Conservation (phyloP, 2,113 vertebrate genomes). For the Catharus bicknelli region DNA sequence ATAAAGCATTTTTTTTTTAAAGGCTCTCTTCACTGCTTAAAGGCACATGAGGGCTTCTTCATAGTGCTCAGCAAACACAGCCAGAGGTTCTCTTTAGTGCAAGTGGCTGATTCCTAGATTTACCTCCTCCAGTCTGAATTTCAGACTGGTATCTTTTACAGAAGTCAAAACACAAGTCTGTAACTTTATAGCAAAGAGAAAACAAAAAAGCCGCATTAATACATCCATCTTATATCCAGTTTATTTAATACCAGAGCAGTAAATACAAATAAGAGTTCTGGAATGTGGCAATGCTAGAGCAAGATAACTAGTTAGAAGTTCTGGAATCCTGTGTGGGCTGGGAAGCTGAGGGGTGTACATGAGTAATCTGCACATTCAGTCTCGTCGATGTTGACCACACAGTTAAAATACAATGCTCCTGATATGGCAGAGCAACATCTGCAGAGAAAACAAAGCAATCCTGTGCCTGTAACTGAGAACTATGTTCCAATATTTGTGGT, state of each 20-base stretch:
- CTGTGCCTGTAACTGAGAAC: background rate
- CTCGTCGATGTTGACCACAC: background rate
- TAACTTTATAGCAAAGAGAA: background rate
- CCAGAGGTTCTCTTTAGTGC: background rate
- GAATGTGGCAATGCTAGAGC: background rate
- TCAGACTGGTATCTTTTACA: background rate
- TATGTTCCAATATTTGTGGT: background rate
- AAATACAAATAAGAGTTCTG: background rate
- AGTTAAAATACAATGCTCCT: background rate
- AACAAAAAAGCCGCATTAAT: background rate
- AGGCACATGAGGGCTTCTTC: background rate
- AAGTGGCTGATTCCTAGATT: background rate
- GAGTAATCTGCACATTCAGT: background rate
- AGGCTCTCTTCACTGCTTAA: background rate
- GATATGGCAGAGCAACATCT: background rate
- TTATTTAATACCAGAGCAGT: conserved; percentile 33
- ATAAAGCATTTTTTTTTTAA: background rate
- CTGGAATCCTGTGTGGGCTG: background rate
- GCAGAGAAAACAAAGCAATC: background rate
- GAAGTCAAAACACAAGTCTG: background rate
- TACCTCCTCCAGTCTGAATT: background rate
- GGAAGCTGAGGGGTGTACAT: background rate
- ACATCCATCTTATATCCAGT: background rate
- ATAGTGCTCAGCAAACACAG: background rate
- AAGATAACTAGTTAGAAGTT: background rate